These are phyloP conservation scores for Lordiphosa mommai DNA, from an alignment of 1,140 invertebrate genomes.

Conservation along the genomic window DNA sequence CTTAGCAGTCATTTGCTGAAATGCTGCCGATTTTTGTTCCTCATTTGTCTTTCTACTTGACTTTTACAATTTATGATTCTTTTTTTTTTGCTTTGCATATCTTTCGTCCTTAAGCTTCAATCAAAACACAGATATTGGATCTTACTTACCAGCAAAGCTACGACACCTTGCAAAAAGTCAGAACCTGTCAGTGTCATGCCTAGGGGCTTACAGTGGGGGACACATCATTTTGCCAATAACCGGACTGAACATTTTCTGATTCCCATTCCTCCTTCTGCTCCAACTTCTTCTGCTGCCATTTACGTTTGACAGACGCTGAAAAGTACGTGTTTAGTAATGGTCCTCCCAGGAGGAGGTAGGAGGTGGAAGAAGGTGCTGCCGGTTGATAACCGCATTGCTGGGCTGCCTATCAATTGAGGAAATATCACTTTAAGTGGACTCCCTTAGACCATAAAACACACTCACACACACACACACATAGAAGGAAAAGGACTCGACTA, in stretches of 20 bases:
- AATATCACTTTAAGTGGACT: constrained; percentile 61
- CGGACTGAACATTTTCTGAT: constrained; percentile 16
- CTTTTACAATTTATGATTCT: too few relatives aligned
- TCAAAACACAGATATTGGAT: too few relatives aligned
- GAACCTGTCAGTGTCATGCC: too few relatives aligned
- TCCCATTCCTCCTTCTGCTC: neutral
- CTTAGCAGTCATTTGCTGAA: too few relatives aligned
- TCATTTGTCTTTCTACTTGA: too few relatives aligned
- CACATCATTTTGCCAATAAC: constrained; percentile 56
- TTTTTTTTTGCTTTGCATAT: too few relatives aligned
- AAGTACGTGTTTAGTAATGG: constrained; percentile 54
- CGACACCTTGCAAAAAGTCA: too few relatives aligned
- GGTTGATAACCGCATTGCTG: constrained; percentile 47
- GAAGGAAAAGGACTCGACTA: constrained; percentile 29
- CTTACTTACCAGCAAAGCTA: too few relatives aligned
- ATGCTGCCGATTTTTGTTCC: too few relatives aligned
- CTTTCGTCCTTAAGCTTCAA: too few relatives aligned
- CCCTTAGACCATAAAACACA: constrained; percentile 55
- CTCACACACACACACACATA: constrained; percentile 9
- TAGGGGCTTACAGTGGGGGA: neutral
- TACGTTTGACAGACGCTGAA: constrained; percentile 58
- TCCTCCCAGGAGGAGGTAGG: constrained; percentile 4
- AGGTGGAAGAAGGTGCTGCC: neutral
- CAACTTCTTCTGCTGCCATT: constrained; percentile 11
- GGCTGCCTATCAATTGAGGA: constrained; percentile 53